Evolutionary conservation across 2,113 vertebrate species (phyloP), one percentile per base, ranked within the genome.

Genomic region (Balaenoptera acutorostrata): DNA sequence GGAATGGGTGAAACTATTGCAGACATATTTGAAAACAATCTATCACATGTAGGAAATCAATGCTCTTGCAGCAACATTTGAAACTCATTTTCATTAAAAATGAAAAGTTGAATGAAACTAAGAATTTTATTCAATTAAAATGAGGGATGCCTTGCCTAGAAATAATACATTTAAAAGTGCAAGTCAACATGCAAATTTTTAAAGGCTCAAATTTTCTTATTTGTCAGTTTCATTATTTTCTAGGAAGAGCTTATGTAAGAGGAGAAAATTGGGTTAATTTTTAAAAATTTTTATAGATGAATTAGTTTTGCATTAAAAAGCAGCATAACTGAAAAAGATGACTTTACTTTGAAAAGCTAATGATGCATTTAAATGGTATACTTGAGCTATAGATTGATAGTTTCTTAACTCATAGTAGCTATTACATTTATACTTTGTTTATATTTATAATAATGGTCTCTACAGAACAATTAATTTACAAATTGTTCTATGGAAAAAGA

Each of bases 361-460:
- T 82, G 41, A 83, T 90, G 4, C 9, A 44, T 33, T 95, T 52
- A 96, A 87, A 59, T 89, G 6, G 14, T 39, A 63, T n/a, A 36
- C 15, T 89, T 82, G 23, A 52, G 6, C 13, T 80, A 80, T 55
- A 82, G 21, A 85, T 63, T 86, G 29, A 92, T 13, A 90, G 14
- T 49, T 81, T 6, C 0, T 87, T 33, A 71, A 1, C 33, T 81
- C 23, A 72, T 27, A 89, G 25, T 61, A 78, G 11, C 21, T 84
- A 71, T 52, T 94, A 41, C 69, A 57, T 93, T 89, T 93, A 36
- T 39, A 66, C 81, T 90, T 88, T 95, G 14, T 61, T 90, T 90
- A 21, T 81, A 21, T 87, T 87, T 95, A 49, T 72, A 74, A 72
- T 71, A 2, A 44, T 77, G 46, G 12, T 83, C 13, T 81, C 29